Evolutionary conservation across 2,888 invertebrate genomes (phyloP), one percentile per base, ranked within the genome.

Genomic region (Alitta virens): DNA sequence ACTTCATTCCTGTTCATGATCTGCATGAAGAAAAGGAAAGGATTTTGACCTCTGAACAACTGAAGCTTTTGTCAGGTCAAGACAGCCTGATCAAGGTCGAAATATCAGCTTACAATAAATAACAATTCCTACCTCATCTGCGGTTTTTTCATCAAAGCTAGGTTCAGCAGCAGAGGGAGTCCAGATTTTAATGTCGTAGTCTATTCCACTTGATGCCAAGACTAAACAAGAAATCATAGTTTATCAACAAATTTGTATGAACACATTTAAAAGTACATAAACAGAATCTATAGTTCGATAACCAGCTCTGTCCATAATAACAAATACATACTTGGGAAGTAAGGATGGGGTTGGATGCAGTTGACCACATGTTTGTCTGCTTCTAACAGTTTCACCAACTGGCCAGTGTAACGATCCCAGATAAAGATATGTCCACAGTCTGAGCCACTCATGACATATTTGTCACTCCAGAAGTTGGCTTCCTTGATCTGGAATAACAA

Each of bases 391-490:
- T 89, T 90, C 38, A 89, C 88, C 60, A 91, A 81, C 68, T 87
- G 85, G 0, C 88, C 89, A 0, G 88, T 88, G 52, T 87, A 83
- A 42, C 89, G 85, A 60, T 91, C 87, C 92, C 92, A 92, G 40
- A 90, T 85, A 75, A 92, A 92, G 16, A 92, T 89, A 75, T 92
- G 91, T 0, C 92, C 92, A 80, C 92, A 92, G 82, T 92, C 92
- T 16, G 91, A 91, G n/a, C 92, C 92, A 24, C 91, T 91, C 87
- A 92, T 88, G 16, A 92, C 87, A 82, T 87, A 90, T 72, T 89
- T 84, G 71, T 88, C 86, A 53, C 92, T 92, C 91, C 91, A 92
- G 81, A 92, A 92, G 63, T 88, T 88, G 2, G 91, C 89, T 79
- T 92, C 91, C 81, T 92, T 92, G 65, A 92, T 91, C 91, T 89